These are phyloP conservation scores for Drosophila lacertosa DNA, from an alignment of 1,140 invertebrate genomes.

Conservation along the genomic window DNA sequence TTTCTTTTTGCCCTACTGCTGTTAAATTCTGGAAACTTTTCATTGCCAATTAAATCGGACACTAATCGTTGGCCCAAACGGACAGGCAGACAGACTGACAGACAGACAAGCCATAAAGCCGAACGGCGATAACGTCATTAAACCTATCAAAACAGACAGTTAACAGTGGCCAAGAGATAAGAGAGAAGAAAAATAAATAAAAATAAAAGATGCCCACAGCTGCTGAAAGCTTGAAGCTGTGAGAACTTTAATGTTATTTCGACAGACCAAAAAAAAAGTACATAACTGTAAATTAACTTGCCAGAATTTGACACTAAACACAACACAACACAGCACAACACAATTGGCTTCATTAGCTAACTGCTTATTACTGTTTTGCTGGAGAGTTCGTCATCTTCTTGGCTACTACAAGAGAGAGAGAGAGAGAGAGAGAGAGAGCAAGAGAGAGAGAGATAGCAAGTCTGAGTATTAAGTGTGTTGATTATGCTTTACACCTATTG, in stretches of 20 bases:
- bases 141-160: conserved; percentile 24
- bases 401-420: too few species aligned
- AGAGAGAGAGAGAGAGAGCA: too few species aligned
- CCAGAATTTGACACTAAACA: conserved; percentile 60
- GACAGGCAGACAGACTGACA: too few species aligned
- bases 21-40: conserved; percentile 1
- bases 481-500: conserved; percentile 68
- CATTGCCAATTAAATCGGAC: conserved; percentile 32
- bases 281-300: conserved; percentile 67
- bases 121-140: conserved; percentile 17
- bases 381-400: conserved; percentile 4
- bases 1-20: not conserved
- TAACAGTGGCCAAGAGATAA: not conserved
- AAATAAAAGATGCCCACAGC: not conserved
- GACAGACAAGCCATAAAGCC: too few species aligned
- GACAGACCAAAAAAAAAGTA: conserved; percentile 36
- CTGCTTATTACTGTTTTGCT: conserved; percentile 14
- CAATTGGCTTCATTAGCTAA: conserved; percentile 58
- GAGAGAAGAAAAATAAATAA: too few species aligned
- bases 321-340: too few species aligned
- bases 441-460: too few species aligned
- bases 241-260: conserved; percentile 53
- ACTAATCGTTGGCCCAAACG: conserved; percentile 15
- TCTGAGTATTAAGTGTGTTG: conserved; percentile 42
- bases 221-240: not conserved